phyloP scores from a whole-genome alignment of 2,888 invertebrate species.

The Zootermopsis nevadensis region DNA sequence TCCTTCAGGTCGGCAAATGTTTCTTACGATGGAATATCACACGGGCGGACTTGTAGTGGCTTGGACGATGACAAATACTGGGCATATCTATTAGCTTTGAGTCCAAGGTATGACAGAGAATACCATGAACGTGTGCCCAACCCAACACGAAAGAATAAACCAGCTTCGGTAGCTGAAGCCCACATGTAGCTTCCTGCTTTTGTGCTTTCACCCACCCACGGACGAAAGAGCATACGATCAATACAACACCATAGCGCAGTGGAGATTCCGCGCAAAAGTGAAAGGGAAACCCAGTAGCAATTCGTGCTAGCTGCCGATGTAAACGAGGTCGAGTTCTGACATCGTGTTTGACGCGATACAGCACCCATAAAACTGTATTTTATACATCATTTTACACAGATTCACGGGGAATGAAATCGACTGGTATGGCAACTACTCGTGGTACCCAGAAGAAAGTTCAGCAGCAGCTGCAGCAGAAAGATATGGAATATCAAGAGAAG shows the following conservation, averaged over 20 bases:
- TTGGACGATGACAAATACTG: no score
- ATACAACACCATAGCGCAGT: constrained; percentile 25
- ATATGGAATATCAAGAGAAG: constrained; percentile 56
- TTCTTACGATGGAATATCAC: no score
- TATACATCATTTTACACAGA: background rate
- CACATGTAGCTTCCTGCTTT: background rate
- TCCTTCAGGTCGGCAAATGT: no score
- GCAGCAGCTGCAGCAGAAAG: constrained; percentile 51
- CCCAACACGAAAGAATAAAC: no score
- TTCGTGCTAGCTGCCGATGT: background rate
- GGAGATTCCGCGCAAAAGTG: constrained; percentile 3
- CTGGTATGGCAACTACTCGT: background rate
- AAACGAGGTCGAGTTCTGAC: constrained; percentile 16
- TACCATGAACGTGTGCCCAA: no score
- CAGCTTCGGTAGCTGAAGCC: background rate
- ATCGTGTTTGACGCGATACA: background rate
- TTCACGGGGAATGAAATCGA: background rate
- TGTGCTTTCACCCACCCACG: background rate
- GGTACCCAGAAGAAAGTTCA: constrained; percentile 19
- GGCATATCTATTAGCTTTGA: no score
- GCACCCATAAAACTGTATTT: background rate
- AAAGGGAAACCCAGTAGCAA: background rate
- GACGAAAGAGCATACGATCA: constrained; percentile 9
- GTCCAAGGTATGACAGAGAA: no score
- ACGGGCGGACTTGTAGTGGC: no score